These are phyloP conservation scores for Trissonchulus sp. DNA, from an alignment of 2,888 invertebrate species.

Conservation along the genomic window DNA sequence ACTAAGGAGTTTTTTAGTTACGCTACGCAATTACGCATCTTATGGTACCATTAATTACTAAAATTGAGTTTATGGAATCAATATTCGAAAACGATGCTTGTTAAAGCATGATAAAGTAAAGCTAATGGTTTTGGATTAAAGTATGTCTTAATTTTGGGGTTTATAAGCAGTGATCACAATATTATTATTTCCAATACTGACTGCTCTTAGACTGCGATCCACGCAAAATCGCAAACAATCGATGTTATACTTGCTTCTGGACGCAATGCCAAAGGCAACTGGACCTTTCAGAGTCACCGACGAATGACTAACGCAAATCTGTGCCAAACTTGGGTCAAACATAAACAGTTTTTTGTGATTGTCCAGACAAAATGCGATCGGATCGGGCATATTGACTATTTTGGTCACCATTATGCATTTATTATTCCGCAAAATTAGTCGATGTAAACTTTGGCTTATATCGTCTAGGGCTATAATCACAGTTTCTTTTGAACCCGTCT, in stretches of 20 bases:
- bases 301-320: not conserved
- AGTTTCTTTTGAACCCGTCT: conserved; percentile 23
- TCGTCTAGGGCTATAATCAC: conserved; percentile 23
- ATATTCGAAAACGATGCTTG: too few species aligned
- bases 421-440: conserved; percentile 17
- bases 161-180: not conserved
- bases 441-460: not conserved
- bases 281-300: not conserved
- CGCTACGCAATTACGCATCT: too few species aligned
- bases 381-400: conserved; percentile 11
- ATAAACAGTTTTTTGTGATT: conserved; percentile 23
- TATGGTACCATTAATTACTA: too few species aligned
- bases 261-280: not conserved
- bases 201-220: not conserved
- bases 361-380: conserved; percentile 26
- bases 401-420: conserved; percentile 23
- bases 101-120: too few species aligned
- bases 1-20: too few species aligned
- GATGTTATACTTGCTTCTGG: not conserved
- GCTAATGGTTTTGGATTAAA: too few species aligned
- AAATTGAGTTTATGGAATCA: too few species aligned
- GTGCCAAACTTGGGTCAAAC: conserved; percentile 25
- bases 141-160: too few species aligned
- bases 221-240: not conserved
- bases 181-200: conserved; percentile 21